These are phyloP conservation scores for Apteryx mantelli DNA, from an alignment of 2,113 vertebrate genomes.

Conservation along the genomic window DNA sequence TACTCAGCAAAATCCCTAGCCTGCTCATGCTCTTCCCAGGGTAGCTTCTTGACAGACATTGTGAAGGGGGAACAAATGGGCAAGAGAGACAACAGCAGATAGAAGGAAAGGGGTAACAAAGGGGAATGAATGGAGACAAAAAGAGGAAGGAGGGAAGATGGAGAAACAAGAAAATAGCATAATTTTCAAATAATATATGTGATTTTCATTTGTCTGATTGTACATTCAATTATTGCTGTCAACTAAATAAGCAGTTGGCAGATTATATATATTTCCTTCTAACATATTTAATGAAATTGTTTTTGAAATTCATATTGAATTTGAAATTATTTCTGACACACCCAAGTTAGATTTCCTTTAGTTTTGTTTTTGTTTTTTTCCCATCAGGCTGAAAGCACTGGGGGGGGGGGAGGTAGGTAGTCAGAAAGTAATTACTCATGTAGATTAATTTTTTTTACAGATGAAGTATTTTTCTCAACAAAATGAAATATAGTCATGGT, in stretches of 20 bases:
- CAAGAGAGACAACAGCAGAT: not conserved
- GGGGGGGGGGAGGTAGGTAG: not conserved
- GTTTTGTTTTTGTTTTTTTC: too few species aligned
- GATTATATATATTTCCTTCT: not conserved
- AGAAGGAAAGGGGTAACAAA: not conserved
- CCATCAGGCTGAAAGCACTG: not conserved
- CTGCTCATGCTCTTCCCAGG: not conserved
- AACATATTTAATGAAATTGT: not conserved
- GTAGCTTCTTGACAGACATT: not conserved
- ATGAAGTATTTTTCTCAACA: slow-evolving; percentile 19
- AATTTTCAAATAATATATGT: not conserved
- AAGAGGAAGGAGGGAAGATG: not conserved
- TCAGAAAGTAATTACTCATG: not conserved
- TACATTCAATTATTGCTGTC: not conserved
- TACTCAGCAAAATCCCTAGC: not conserved
- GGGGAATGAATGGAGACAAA: not conserved
- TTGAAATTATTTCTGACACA: not conserved
- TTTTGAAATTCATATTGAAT: not conserved
- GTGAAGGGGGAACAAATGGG: not conserved
- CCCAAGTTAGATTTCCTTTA: not conserved
- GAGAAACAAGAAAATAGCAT: not conserved
- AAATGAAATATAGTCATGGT: slow-evolving; percentile 37
- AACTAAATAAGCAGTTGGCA: not conserved
- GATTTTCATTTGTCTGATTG: not conserved
- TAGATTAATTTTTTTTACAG: slow-evolving; percentile 23